Percentiles rank a stretch among this genome's conserved stretches.
phyloP scores from a whole-genome alignment of 2,797 vertebrate species.

The Sebastiscus albofasciatus region DNA sequence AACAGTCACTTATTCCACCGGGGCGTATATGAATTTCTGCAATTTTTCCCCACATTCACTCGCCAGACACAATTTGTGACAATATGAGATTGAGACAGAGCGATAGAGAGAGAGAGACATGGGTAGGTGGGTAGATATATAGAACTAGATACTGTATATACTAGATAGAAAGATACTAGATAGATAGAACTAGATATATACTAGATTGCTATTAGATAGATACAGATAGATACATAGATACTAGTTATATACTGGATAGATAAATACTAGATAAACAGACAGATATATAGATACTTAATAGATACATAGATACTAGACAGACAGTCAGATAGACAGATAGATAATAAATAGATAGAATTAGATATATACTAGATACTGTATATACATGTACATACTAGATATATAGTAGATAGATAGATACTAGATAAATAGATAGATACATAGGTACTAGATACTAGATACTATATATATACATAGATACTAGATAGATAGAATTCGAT shows the following conservation, averaged over 20 bases:
- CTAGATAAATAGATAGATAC: background rate
- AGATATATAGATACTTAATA: background rate
- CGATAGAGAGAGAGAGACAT: background rate
- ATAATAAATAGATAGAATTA: too few relatives aligned
- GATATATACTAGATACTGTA: too few relatives aligned
- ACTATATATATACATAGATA: too few relatives aligned
- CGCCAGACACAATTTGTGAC: background rate
- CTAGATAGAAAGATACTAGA: background rate
- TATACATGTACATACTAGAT: too few relatives aligned
- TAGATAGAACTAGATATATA: too few relatives aligned
- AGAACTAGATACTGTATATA: background rate
- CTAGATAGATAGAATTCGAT: too few relatives aligned
- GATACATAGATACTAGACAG: too few relatives aligned
- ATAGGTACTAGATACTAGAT: background rate
- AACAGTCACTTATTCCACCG: conserved; percentile 22
- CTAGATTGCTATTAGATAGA: too few relatives aligned
- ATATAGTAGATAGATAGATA: background rate
- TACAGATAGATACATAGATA: too few relatives aligned
- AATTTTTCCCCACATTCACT: background rate
- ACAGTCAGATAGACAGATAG: too few relatives aligned
- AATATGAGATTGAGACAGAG: background rate
- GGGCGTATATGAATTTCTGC: conserved; percentile 4
- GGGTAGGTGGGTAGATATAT: too few relatives aligned
- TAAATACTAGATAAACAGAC: background rate
- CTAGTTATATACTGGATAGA: background rate